These are phyloP conservation scores for Podarcis cretensis DNA, from an alignment of 2,113 vertebrate genomes.

Conservation along the genomic window DNA sequence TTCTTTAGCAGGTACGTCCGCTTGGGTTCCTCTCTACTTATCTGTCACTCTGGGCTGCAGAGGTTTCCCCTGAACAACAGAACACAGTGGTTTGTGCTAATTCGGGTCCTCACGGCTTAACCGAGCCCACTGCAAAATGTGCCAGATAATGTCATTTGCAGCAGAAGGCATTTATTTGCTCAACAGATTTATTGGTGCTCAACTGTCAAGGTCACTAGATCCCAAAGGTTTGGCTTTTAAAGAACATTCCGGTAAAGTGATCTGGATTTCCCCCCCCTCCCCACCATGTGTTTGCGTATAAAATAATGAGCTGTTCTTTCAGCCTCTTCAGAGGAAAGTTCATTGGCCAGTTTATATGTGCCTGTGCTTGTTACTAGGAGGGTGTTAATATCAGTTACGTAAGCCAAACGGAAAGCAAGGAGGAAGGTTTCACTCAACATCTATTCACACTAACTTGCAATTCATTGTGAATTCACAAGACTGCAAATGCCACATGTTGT, in stretches of 20 bases:
- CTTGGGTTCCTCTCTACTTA: background rate
- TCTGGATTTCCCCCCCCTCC: background rate
- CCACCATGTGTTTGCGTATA: background rate
- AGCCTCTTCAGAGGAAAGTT: background rate
- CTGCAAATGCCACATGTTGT: background rate
- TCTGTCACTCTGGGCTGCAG: background rate
- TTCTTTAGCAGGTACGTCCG: background rate
- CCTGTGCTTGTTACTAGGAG: background rate
- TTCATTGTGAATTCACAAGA: background rate
- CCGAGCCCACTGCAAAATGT: background rate
- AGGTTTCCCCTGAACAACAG: background rate
- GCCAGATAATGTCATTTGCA: background rate
- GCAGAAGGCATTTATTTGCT: background rate
- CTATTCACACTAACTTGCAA: background rate
- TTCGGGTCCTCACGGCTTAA: background rate
- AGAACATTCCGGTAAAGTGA: background rate
- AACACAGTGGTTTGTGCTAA: background rate
- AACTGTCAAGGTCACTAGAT: background rate
- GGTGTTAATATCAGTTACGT: background rate
- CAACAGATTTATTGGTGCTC: background rate
- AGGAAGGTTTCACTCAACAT: background rate
- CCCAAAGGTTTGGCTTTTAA: background rate
- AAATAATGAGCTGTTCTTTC: background rate
- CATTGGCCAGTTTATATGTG: background rate
- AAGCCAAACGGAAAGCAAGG: background rate